Base-by-base conservation (phyloP, 2,113 vertebrate genomes). In the Riparia riparia region DNA sequence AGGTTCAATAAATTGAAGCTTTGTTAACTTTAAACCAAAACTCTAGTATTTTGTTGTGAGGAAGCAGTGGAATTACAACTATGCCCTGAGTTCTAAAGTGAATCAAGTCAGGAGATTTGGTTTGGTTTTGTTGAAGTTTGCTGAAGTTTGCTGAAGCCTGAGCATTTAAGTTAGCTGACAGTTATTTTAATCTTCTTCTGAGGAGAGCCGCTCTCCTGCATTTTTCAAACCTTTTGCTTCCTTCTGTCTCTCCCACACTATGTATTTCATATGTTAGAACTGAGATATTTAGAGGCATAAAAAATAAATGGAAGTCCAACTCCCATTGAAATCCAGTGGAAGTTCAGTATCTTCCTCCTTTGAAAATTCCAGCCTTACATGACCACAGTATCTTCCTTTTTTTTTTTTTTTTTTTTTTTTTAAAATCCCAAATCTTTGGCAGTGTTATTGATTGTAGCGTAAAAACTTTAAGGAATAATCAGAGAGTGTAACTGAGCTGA, bases 11-110 rank as follows among this genome's bases (percentile, higher is more conserved):
- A 86, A 72, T 60, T 64, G 71, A 90, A 96, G 71, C 64, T 97
- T 89, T 85, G 47, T 88, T 94, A 86, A 93, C 31, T 93, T 89
- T 68, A 71, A 71, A 60, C 53, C 10, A 70, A 70, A 92, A 94
- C 50, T 71, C 19, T 86, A 65, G 51, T 41, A 53, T 70, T 92
- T 90, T 86, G 24, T 90, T 94, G 49, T 81, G 65, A 92, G 60
- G 16, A 78, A 88, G 31, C 31, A 32, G n/a, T 56, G 39, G 56
- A 95, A 90, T 95, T 87, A 90, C 58, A 42, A 70, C 25, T 66
- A 3, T 49, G 15, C 34, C 25, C 37, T 65, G 53, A 85, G 45
- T 58, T 73, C 85, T 79, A 24, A n/a, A 66, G 41, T 24, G 56
- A 78, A 78, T 60, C 20, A 84, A 66, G 50, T 63, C 42, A 20